phyloP scores from a whole-genome alignment of 2,113 vertebrate species.

The Pholis gunnellus region DNA sequence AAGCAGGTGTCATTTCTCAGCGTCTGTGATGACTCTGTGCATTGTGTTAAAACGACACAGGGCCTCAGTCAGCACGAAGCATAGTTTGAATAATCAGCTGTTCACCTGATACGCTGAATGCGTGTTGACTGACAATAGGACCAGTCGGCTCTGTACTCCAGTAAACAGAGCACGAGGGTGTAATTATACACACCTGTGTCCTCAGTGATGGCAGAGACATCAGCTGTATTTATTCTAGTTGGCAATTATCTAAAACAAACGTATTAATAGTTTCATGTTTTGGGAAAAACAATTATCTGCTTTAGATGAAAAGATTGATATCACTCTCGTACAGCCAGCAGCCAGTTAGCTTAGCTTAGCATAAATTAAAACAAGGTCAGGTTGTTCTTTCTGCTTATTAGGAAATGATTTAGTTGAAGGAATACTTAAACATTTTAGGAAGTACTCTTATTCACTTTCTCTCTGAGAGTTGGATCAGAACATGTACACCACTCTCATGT shows the following conservation, averaged over 20 bases:
- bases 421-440: too few relatives aligned
- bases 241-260: neutral
- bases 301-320: too few relatives aligned
- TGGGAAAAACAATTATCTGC: too few relatives aligned
- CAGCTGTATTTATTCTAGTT: neutral
- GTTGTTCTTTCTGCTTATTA: too few relatives aligned
- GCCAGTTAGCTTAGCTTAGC: too few relatives aligned
- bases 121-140: slow-evolving; percentile 39
- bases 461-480: too few relatives aligned
- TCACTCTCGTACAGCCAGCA: too few relatives aligned
- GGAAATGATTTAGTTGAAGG: too few relatives aligned
- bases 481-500: too few relatives aligned
- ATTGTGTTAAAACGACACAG: slow-evolving; percentile 43
- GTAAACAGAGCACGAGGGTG: neutral
- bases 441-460: too few relatives aligned
- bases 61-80: slow-evolving; percentile 6
- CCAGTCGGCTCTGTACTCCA: neutral
- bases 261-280: too few relatives aligned
- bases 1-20: slow-evolving; percentile 55
- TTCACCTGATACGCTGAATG: slow-evolving; percentile 30
- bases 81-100: neutral
- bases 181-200: neutral
- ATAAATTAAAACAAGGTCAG: too few relatives aligned
- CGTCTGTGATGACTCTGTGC: slow-evolving; percentile 12
- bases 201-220: neutral